Base-by-base conservation (phyloP, 2,888 invertebrate genomes). In the Drosophila eohydei region DNA sequence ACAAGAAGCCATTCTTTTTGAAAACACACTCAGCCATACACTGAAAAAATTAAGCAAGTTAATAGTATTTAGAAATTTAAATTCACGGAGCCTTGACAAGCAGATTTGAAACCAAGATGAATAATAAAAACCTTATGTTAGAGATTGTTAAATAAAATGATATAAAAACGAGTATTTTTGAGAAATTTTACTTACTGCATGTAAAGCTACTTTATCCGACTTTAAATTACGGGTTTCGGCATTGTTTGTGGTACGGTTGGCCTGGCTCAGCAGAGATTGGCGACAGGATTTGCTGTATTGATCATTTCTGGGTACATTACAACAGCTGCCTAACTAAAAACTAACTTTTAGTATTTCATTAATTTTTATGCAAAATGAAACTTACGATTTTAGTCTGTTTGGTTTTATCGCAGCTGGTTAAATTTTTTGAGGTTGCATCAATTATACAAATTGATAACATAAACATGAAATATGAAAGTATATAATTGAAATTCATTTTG, bases 11-110 rank as follows among this genome's bases (percentile, higher is more conserved):
- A 38, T 69, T 73, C 21, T 34, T 57, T 50, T 68, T 78, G 16
- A 88, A 83, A 2, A 73, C 60, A n/a, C 83, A 88, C 30, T 83
- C 88, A 0, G 86, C 86, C 55, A 88, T 74, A 21, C 83, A 88
- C 83, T 83, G 11, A 2, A 30, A 30, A 48, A 7, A 3, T n/a
- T 0, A 1, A 5, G n/a, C 9, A 30, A n/a, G n/a, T 30, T n/a
- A 28, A 48, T 8, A 2, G 8, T 12, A 28, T 44, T 7, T 7
- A 26, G 11, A 14, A 2, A 1, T 14, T n/a, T 2, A n/a, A 16
- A 30, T 3, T 4, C 8, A 44, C 9, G 11, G 4, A 21, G 21
- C 21, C 21, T 21, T 9, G 2, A 26, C 11, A 26, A 44, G 4
- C 21, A 8, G 9, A 16, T 41, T 41, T 4, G 21, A 9, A 16